These are phyloP conservation scores for Caenorhabditis sp. DNA, from an alignment of 2,888 invertebrate genomes.

Conservation along the genomic window DNA sequence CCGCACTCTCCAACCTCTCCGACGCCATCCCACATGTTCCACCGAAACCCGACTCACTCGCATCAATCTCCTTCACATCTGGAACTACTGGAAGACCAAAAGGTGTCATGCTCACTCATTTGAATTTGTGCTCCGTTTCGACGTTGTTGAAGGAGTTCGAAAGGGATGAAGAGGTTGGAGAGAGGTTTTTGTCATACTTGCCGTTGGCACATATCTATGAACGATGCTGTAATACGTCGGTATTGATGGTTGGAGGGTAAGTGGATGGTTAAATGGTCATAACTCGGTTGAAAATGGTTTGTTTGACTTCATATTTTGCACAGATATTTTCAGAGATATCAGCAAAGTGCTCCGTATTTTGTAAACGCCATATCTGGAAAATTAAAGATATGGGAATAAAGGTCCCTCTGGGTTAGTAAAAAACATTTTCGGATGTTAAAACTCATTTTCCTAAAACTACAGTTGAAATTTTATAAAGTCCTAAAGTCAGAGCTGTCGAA, in stretches of 20 bases:
- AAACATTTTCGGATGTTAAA: no score
- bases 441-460: no score
- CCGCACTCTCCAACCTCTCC: conserved; percentile 15
- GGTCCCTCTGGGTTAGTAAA: no score
- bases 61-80: conserved; percentile 39
- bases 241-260: conserved; percentile 30
- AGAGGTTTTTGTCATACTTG: conserved; percentile 21
- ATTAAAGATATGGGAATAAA: no score
- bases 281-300: no score
- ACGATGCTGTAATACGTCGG: conserved; percentile 7
- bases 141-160: background rate
- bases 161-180: conserved; percentile 18
- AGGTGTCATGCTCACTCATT: conserved; percentile 7
- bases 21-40: conserved; percentile 21
- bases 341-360: no score
- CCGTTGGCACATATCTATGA: conserved; percentile 16
- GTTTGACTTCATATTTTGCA: no score
- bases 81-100: conserved; percentile 43
- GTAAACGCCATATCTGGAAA: no score
- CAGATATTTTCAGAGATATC: no score
- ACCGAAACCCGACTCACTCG: conserved; percentile 30
- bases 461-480: no score
- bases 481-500: no score
- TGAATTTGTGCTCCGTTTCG: background rate
- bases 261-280: no score